Evolutionary conservation across 1,140 invertebrate genomes (phyloP), one percentile per base, ranked within the genome.

Genomic region (Ditylenchus dipsaci): DNA sequence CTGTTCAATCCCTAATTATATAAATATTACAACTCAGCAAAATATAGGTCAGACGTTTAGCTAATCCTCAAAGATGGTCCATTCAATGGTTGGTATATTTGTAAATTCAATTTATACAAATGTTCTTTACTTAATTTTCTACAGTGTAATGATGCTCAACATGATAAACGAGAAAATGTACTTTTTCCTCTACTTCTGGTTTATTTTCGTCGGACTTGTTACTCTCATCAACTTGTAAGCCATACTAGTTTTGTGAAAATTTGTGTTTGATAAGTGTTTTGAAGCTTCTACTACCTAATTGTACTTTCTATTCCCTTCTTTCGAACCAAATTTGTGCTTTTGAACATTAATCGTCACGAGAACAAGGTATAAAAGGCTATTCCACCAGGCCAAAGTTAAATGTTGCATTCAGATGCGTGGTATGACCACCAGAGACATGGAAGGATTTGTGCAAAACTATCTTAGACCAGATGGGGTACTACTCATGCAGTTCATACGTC

Each of bases 141-240:
- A n/a, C 49, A 53, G 49, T 57, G 78, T 80, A 42, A 82, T 80
- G 7, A 80, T 83, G 81, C 21, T 80, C 68, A 80, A 80, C 59
- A 78, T 80, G 76, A 80, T 80, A 66, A 80, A 80, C 47, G 78
- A 82, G 65, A 82, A 83, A 65, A 53, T 82, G 23, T 82, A 78
- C 67, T 74, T 82, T 38, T 80, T 82, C 53, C 69, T 83, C 19
- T 80, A 75, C 63, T 78, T 75, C 43, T 82, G 81, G 82, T 63
- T 81, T 43, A 45, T 76, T 23, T 72, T 82, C 57, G 62, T 82
- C 19, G 72, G 59, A 13, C 60, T 71, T 42, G 67, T 76, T 0
- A 78, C 77, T 5, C 13, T 76, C 3, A 13, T 75, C 30, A 80
- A 80, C 68, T 77, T 82, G 33, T 38, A 38, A 38, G 33, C 11